Conservation (phyloP, 2,113 vertebrate genomes). For the Hylia prasina region DNA sequence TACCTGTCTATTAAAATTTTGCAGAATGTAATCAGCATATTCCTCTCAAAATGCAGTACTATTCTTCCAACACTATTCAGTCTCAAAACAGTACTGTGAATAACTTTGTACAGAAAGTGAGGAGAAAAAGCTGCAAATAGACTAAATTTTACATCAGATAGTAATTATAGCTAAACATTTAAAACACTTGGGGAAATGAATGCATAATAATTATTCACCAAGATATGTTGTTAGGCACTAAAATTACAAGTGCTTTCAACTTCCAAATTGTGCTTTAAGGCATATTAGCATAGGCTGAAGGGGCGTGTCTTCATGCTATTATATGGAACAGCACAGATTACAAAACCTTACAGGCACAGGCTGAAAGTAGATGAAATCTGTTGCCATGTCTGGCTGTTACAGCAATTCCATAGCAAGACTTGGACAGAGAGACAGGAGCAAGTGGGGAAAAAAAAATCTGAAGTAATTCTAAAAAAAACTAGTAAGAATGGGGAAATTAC, state of each 20-base stretch:
- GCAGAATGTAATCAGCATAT: background rate
- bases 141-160: background rate
- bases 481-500: background rate
- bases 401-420: background rate
- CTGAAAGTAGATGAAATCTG: background rate
- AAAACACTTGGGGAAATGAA: background rate
- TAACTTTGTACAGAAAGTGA: background rate
- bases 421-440: background rate
- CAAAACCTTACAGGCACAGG: background rate
- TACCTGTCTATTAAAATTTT: background rate
- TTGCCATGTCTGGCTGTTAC: background rate
- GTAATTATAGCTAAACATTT: constrained; percentile 11
- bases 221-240: background rate
- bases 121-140: background rate
- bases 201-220: background rate
- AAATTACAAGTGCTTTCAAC: background rate
- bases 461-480: background rate
- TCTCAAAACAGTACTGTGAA: background rate
- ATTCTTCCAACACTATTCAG: background rate
- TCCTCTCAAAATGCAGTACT: background rate
- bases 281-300: background rate
- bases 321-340: background rate
- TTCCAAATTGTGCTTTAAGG: background rate
- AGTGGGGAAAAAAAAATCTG: background rate
- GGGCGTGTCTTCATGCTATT: background rate